Base-by-base conservation (phyloP, 2,113 vertebrate genomes). In the Microcebus murinus region DNA sequence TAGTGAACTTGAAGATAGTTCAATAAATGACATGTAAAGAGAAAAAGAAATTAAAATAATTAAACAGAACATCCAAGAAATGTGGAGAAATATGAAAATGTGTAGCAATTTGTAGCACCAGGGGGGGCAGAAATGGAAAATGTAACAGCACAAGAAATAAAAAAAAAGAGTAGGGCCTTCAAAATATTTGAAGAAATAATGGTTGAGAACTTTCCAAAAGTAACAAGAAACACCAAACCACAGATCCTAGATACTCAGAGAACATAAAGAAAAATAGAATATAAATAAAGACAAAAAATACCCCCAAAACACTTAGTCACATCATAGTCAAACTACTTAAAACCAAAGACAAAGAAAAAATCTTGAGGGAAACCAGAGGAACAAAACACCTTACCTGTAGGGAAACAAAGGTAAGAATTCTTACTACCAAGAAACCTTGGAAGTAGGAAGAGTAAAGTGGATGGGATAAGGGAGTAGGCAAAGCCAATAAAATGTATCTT, bases 131-230 rank as follows among this genome's bases (percentile, higher is more conserved):
- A 68, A 93, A 68, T 45, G 50, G 34, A 68, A 93, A 68, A 29
- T 63, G 9, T 21, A 87, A 55, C 27, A 86, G 8, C 15, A 71
- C 14, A 42, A 67, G 70, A 20, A 65, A 27, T 27, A 48, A 15
- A 20, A 15, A 48, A 48, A 48, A 15, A 76, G 27, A 90, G 70
- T 31, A 12, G 1, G 3, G 4, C 1, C 70, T 36, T 36, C 18
- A 9, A 91, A 88, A 77, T 55, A 95, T 34, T 55, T 74, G 74
- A 95, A 82, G 13, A 87, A 82, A 90, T 59, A 94, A 29, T 67
- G 1, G 29, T 20, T 70, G 74, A 73, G 17, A 70, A 70, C 31
- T 83, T 92, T 81, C 23, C 4, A 87, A 70, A 83, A 83, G 31
- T 87, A 71, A 71, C 63, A 48, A 79, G 15, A 82, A 21, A 77